Evolutionary conservation across 2,888 invertebrate species (phyloP).

Genomic region (Thumatha senex): DNA sequence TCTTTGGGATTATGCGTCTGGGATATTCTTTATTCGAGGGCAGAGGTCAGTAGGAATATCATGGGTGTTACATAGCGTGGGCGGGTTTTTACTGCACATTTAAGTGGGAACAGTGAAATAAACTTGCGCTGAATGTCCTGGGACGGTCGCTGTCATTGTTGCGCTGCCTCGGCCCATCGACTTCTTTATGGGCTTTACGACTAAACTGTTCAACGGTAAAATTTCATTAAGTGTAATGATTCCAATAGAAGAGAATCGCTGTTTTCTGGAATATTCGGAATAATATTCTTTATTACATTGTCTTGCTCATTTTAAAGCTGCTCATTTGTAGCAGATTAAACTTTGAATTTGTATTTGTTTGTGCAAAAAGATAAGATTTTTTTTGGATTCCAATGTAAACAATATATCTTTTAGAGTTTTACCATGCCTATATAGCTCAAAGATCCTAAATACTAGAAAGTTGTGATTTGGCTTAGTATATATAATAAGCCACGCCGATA

Average conservation of each 20-base stretch:
- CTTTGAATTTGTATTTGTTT: too few species aligned
- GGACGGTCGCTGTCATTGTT: constrained; percentile 65
- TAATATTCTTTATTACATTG: constrained; percentile 23
- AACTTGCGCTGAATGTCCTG: constrained; percentile 68
- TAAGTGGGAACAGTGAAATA: constrained; percentile 74
- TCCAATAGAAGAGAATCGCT: constrained; percentile 35
- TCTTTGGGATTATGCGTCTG: constrained; percentile 41
- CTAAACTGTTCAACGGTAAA: constrained; percentile 62
- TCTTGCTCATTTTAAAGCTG: constrained; percentile 1
- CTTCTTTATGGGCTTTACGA: constrained; percentile 64
- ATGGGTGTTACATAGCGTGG: constrained; percentile 70
- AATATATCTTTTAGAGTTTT: too few species aligned
- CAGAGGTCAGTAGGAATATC: constrained; percentile 73
- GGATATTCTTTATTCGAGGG: constrained; percentile 61
- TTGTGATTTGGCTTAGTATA: too few species aligned
- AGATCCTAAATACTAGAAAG: too few species aligned
- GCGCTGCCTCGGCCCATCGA: constrained; percentile 50
- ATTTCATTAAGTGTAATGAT: constrained; percentile 57
- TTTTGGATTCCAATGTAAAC: too few species aligned
- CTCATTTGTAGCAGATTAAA: neutral
- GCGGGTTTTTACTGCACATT: constrained; percentile 76
- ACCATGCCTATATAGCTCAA: too few species aligned
- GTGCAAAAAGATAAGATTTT: too few species aligned
- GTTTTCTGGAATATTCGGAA: constrained; percentile 30
- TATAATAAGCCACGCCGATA: too few species aligned